Base-by-base conservation (phyloP, 2,888 invertebrate genomes). In the Chalcis sispes region DNA sequence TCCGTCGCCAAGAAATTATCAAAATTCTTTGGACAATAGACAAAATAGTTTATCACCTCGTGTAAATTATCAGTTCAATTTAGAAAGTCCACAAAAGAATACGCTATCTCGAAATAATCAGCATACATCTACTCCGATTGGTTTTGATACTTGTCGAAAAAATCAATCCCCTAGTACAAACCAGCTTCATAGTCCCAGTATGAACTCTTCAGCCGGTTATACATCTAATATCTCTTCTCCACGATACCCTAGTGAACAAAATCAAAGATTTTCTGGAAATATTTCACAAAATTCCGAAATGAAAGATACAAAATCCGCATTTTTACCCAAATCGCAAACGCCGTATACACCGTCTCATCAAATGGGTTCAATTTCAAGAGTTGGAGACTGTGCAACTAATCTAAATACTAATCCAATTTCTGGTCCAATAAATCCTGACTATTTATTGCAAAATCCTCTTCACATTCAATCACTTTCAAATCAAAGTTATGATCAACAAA, bases 71-170 rank as follows among this genome's bases (percentile, higher is more conserved):
- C 81, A 82, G 27, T 54, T 82, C 0, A 81, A 81, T 65, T 64
- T 84, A 8, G 87, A 87, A 18, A 79, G 76, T 1, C 64, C 78
- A 10, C 84, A 86, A 36, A 81, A 83, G 52, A 84, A 80, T 74
- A 56, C 72, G 4, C 80, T 83, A 15, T 76, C 82, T n/a, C 77
- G 82, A 73, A 73, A 80, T 62, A 79, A 70, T 4, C 80, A 81
- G 18, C 81, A 82, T 2, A 67, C 59, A 2, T 67, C 76, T 23
- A 74, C 77, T 15, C 72, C 80, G 8, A 76, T 77, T 7, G 50
- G 67, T 15, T 66, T 77, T 2, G 82, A 82, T 20, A 10, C 50
- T 40, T 62, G 79, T 27, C 77, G 77, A 23, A 78, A 77, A 27
- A 83, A 82, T 78, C 84, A 82, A 50, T 83, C 83, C 0, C 82